Conservation (phyloP, 2,113 vertebrate species). For the Alligator sinensis region DNA sequence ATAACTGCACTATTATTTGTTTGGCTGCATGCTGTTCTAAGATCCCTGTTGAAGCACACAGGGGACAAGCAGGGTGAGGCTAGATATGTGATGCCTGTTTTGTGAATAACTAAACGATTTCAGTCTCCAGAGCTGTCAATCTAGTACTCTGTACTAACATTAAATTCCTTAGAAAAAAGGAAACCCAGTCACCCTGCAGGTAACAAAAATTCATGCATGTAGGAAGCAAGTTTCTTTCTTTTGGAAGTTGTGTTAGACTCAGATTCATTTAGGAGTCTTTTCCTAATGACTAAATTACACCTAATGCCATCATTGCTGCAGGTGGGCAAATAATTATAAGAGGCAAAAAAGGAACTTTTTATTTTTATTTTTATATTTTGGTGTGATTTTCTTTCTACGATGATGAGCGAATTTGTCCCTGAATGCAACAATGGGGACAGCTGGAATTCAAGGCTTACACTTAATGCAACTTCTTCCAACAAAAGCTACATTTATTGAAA, state of each 20-base stretch:
- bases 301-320: not conserved
- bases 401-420: not conserved
- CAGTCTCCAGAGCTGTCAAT: not conserved
- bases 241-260: not conserved
- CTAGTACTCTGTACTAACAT: not conserved
- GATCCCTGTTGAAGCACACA: not conserved
- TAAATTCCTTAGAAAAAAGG: not conserved
- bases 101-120: not conserved
- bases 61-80: not conserved
- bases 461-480: not conserved
- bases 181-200: not conserved
- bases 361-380: not conserved
- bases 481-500: not conserved
- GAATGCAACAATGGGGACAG: not conserved
- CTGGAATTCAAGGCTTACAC: conserved; percentile 7
- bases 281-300: not conserved
- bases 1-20: not conserved
- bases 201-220: not conserved
- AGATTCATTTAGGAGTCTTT: conserved; percentile 2
- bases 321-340: not conserved
- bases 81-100: not conserved
- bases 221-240: not conserved
- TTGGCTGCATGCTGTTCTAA: not conserved
- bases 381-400: not conserved
- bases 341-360: not conserved